Evolutionary conservation across 1,140 invertebrate species (phyloP).

Genomic region (Brachionus asplanchnoidis): DNA sequence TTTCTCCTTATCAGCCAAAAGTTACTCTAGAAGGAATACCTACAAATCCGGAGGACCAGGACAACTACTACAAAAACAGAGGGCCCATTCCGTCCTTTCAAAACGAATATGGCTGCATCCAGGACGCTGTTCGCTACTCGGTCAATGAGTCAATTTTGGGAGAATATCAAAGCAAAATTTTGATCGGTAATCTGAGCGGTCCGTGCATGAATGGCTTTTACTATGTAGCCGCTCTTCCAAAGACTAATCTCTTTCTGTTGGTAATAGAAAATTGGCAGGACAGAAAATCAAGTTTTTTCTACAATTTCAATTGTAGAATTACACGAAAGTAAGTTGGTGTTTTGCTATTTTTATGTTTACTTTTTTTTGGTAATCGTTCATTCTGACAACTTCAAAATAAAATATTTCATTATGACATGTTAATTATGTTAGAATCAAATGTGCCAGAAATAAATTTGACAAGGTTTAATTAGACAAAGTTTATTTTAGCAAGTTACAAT

Average conservation of each 20-base stretch:
- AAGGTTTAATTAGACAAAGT: too few species aligned
- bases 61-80: slow-evolving; percentile 57
- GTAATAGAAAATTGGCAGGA: slow-evolving; percentile 58
- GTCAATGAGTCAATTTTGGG: slow-evolving; percentile 51
- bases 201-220: slow-evolving; percentile 59
- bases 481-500: too few species aligned
- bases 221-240: slow-evolving; percentile 56
- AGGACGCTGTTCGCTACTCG: slow-evolving; percentile 55
- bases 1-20: slow-evolving; percentile 54
- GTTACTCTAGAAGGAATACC: slow-evolving; percentile 57
- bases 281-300: slow-evolving; percentile 51
- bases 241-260: slow-evolving; percentile 57
- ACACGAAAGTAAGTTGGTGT: slow-evolving; percentile 49
- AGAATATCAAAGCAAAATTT: slow-evolving; percentile 54
- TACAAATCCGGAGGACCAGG: slow-evolving; percentile 56
- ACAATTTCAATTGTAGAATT: slow-evolving; percentile 59
- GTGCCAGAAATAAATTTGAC: too few species aligned
- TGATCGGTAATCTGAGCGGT: slow-evolving; percentile 58
- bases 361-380: too few species aligned
- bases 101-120: slow-evolving; percentile 58
- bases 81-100: slow-evolving; percentile 57
- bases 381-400: too few species aligned
- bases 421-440: too few species aligned
- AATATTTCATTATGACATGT: too few species aligned
- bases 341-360: neutral